Evolutionary conservation across 2,797 vertebrate species (phyloP).

Genomic region (Hyperoplus lanceolatus): DNA sequence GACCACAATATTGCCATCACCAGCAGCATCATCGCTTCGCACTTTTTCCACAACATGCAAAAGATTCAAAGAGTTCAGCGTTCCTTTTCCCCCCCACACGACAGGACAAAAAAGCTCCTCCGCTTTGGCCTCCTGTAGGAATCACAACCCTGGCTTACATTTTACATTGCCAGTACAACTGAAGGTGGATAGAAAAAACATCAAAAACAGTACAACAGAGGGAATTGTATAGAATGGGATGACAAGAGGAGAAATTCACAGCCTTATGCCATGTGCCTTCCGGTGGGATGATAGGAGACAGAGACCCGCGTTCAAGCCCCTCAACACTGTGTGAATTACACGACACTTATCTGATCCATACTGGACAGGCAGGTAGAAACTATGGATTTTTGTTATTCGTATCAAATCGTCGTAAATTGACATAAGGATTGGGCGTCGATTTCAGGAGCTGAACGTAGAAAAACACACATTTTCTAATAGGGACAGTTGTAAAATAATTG

Average conservation of each 20-base stretch:
- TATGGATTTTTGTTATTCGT: not conserved
- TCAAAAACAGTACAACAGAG: conserved; percentile 57
- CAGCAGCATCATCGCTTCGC: conserved; percentile 64
- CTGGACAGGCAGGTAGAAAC: conserved; percentile 38
- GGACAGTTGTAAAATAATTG: conserved; percentile 56
- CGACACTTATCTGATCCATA: conserved; percentile 41
- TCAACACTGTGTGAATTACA: conserved; percentile 37
- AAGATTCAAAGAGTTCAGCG: conserved; percentile 76
- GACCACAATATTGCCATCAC: conserved; percentile 80
- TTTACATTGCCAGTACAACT: conserved; percentile 77
- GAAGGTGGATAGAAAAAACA: conserved; percentile 66
- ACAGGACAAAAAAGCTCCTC: conserved; percentile 74
- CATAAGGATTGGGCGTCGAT: conserved; percentile 51
- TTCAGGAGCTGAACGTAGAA: conserved; percentile 56
- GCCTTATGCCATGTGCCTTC: conserved; percentile 63
- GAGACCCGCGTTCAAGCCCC: conserved; percentile 51
- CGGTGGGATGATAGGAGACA: conserved; percentile 43
- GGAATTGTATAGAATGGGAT: conserved; percentile 60
- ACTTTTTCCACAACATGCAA: conserved; percentile 83
- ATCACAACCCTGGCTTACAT: conserved; percentile 80
- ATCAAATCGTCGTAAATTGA: conserved; percentile 51
- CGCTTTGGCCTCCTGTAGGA: conserved; percentile 68
- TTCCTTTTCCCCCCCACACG: conserved; percentile 63
- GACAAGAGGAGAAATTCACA: conserved; percentile 64
- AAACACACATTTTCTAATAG: conserved; percentile 51